Base-by-base conservation (phyloP, 2,888 invertebrate genomes). In the Drosophila heteroneura region DNA sequence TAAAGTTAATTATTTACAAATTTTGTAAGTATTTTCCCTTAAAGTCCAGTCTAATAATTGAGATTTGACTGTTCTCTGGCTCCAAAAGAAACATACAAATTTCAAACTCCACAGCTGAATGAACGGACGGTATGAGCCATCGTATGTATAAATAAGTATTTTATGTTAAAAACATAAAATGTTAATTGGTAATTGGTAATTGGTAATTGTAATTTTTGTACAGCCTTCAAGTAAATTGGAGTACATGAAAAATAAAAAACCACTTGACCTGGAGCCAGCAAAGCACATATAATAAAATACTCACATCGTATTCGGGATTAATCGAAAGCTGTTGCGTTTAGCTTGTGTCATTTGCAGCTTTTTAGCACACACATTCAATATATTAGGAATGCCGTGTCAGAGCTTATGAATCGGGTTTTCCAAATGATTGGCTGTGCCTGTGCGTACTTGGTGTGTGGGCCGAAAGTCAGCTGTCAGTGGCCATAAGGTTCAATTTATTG, bases 401-500 rank as follows among this genome's bases (percentile, higher is more conserved):
- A 71, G 76, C 69, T 79, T 79, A 73, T 76, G 85, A 71, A 83
- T 83, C 71, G 79, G 64, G 62, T 69, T 74, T 87, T 76, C 82
- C 81, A 75, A 79, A 65, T 72, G 74, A 81, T 74, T 80, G 75
- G 52, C 47, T 68, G 64, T 39, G 35, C 32, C 41, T 64, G 70
- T 61, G 59, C 30, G 44, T 58, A 54, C 59, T 66, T 61, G 69
- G 37, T 65, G 65, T 67, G 64, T 57, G 74, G 64, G 70, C 67
- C 76, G 61, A 88, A 69, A 76, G 81, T 83, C 86, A 85, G 83
- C 85, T 88, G 89, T 85, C 89, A 85, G 70, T 82, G 75, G 74
- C 81, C 81, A 81, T 83, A 88, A 83, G 74, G 82, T 84, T 83
- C 66, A 71, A 70, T 80, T 86, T 85, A 83, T 88, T 85, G 86